Percentiles rank a stretch among this genome's conserved stretches.
phyloP scores from a whole-genome alignment of 2,888 invertebrate species.

The Drosophila nigritarsus region DNA sequence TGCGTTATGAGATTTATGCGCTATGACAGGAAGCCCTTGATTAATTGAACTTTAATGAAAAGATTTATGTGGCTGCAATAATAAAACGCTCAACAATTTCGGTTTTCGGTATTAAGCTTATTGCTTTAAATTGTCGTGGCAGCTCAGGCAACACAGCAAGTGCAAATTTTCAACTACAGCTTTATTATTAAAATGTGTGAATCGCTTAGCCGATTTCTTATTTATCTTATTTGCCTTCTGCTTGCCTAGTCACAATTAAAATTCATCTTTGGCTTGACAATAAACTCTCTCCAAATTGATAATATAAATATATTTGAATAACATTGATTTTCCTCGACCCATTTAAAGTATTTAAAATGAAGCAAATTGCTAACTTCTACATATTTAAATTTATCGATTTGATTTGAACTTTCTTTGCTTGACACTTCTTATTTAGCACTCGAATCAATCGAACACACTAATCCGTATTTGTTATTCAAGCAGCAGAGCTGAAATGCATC shows the following conservation, averaged over 20 bases:
- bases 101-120: constrained; percentile 41
- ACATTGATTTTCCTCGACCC: neutral
- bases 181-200: neutral
- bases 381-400: neutral
- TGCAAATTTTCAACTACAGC: neutral
- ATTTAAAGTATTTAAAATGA: neutral
- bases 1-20: constrained; percentile 71
- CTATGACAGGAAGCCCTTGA: constrained; percentile 73
- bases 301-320: neutral
- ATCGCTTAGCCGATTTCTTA: neutral
- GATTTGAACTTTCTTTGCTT: constrained; percentile 7
- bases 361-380: neutral
- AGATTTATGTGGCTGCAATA: constrained; percentile 77
- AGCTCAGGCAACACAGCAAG: neutral
- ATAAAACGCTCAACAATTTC: constrained; percentile 53
- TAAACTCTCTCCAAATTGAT: neutral
- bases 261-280: neutral
- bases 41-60: constrained; percentile 80
- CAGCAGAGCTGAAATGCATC: constrained; percentile 45
- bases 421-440: constrained; percentile 19
- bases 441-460: constrained; percentile 13
- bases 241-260: neutral
- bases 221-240: neutral
- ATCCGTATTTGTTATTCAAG: constrained; percentile 48
- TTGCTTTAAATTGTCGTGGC: constrained; percentile 63